These are phyloP conservation scores for Rhorus exstirpatorius DNA, from an alignment of 2,888 invertebrate species.

Conservation along the genomic window DNA sequence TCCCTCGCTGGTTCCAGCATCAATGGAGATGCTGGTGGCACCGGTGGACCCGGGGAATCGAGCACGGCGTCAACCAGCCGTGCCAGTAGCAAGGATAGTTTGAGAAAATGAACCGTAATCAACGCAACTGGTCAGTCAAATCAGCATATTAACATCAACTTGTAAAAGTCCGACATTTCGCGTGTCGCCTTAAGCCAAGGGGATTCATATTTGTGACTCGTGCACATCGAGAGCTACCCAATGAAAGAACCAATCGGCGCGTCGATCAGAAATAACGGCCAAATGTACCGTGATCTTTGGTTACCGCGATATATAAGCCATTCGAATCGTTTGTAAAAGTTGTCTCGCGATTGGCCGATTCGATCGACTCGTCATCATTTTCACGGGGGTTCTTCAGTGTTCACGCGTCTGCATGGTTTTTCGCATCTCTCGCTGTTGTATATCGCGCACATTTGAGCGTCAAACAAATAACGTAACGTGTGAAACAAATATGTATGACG, in stretches of 20 bases:
- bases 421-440: constrained; percentile 30
- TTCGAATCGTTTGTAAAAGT: too few relatives aligned
- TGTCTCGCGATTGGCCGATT: background rate
- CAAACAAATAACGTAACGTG: background rate
- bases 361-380: background rate
- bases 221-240: constrained; percentile 7
- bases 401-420: constrained; percentile 17
- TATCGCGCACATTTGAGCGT: background rate
- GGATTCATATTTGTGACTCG: too few relatives aligned
- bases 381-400: too few relatives aligned
- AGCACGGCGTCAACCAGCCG: constrained; percentile 84
- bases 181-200: too few relatives aligned
- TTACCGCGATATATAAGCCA: too few relatives aligned
- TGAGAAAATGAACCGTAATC: constrained; percentile 85
- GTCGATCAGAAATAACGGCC: too few relatives aligned
- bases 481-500: too few relatives aligned
- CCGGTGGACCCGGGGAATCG: constrained; percentile 83
- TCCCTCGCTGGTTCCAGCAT: constrained; percentile 83
- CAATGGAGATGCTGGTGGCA: constrained; percentile 82
- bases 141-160: constrained; percentile 83
- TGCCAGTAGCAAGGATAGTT: constrained; percentile 84
- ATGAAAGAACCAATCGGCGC: constrained; percentile 1
- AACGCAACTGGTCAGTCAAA: constrained; percentile 85
- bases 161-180: constrained; percentile 75
- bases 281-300: too few relatives aligned